These are phyloP conservation scores for Eudasyphora cyanicolor DNA, from an alignment of 2,888 invertebrate genomes.

Conservation along the genomic window DNA sequence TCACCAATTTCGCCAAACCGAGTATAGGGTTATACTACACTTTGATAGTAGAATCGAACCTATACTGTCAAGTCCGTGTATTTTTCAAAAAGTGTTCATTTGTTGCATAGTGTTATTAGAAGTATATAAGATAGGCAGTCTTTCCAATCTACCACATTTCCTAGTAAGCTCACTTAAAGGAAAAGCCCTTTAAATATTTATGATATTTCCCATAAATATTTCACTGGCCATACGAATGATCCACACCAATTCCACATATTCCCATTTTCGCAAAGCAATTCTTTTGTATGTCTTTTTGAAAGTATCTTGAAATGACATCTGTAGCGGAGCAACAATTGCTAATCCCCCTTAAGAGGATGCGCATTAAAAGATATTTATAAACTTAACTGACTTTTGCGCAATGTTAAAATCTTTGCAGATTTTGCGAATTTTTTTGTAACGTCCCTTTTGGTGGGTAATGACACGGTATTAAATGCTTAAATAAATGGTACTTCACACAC, in stretches of 20 bases:
- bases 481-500: conserved; percentile 26
- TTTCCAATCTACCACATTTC: too few species aligned
- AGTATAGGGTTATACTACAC: too few species aligned
- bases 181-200: too few species aligned
- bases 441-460: not conserved
- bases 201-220: not conserved
- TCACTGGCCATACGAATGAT: too few species aligned
- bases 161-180: too few species aligned
- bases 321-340: not conserved
- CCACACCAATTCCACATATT: too few species aligned
- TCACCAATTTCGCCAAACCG: too few species aligned
- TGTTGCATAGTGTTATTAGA: too few species aligned
- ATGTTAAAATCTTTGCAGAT: not conserved
- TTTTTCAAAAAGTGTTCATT: too few species aligned
- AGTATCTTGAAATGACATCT: not conserved
- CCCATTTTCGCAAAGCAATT: not conserved
- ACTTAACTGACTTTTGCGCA: conserved; percentile 14
- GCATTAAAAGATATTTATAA: conserved; percentile 28
- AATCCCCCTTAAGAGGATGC: conserved; percentile 1
- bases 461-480: conserved; percentile 47
- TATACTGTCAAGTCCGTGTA: too few species aligned
- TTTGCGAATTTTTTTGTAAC: not conserved
- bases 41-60: too few species aligned
- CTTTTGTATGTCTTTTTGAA: not conserved
- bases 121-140: too few species aligned